phyloP scores from a whole-genome alignment of 2,113 vertebrate genomes.

The Vidua chalybeata region DNA sequence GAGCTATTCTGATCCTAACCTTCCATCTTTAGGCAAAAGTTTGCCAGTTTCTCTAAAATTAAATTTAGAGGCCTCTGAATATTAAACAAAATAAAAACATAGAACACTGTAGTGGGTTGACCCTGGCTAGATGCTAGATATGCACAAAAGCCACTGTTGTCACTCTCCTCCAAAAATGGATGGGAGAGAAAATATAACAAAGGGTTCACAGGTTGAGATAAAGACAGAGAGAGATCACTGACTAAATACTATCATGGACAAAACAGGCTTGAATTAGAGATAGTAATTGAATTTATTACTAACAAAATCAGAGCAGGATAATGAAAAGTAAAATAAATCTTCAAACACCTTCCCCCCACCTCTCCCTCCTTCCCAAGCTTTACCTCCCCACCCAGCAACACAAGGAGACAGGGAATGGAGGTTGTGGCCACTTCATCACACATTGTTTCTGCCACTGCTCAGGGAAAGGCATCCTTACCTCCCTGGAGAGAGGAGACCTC shows the following conservation, averaged over 20 bases:
- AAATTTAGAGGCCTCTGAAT: conserved; percentile 17
- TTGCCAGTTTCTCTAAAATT: neutral
- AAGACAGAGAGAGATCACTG: neutral
- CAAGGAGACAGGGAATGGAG: neutral
- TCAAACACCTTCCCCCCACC: neutral
- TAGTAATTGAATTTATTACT: neutral
- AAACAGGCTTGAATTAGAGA: neutral
- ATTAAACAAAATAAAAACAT: conserved; percentile 10
- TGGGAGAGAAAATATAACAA: neutral
- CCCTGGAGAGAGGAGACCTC: neutral
- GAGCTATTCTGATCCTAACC: neutral
- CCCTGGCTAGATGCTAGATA: neutral
- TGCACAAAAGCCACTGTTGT: neutral
- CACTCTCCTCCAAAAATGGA: neutral
- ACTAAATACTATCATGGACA: neutral
- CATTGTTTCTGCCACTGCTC: neutral
- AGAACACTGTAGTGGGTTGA: neutral
- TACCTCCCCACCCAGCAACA: neutral
- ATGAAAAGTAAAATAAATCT: neutral
- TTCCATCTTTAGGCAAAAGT: neutral
- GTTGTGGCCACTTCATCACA: neutral
- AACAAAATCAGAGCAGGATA: neutral
- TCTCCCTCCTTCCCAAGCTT: neutral
- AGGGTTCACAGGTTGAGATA: neutral
- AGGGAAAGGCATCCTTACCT: neutral